These are phyloP conservation scores for Muscicapa striata DNA, from an alignment of 2,797 vertebrate species.

Conservation along the genomic window DNA sequence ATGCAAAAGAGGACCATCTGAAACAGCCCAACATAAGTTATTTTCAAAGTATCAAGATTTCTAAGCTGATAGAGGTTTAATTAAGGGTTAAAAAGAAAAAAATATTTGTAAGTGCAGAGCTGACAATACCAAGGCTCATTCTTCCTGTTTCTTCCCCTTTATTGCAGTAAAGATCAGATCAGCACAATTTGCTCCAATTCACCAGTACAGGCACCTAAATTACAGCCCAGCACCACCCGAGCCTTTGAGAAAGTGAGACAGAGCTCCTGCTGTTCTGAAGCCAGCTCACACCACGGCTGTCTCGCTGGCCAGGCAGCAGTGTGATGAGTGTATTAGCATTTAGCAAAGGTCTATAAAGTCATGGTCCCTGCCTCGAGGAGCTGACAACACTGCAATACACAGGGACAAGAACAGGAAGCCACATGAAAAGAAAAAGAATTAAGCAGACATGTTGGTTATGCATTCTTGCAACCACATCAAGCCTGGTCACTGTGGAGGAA, in stretches of 20 bases:
- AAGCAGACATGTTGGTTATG: slow-evolving; percentile 1
- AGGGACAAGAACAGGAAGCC: slow-evolving; percentile 49
- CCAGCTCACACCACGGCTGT: not conserved
- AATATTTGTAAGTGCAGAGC: not conserved
- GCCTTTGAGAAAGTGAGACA: not conserved
- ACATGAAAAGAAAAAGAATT: slow-evolving; percentile 44
- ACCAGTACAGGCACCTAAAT: not conserved
- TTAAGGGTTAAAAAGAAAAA: not conserved
- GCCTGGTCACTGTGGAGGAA: slow-evolving; percentile 16
- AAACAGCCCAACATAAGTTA: not conserved
- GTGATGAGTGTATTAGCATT: not conserved
- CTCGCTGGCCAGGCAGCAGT: not conserved
- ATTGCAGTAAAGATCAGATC: slow-evolving; percentile 17
- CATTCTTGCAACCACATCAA: slow-evolving; percentile 53
- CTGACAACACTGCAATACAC: not conserved
- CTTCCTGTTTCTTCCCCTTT: slow-evolving; percentile 21
- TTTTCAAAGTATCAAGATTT: not conserved
- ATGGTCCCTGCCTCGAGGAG: not conserved
- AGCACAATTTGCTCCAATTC: not conserved
- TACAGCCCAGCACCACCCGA: not conserved
- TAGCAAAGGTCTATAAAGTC: slow-evolving; percentile 12
- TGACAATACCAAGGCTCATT: not conserved
- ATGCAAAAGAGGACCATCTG: not conserved
- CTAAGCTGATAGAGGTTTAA: not conserved
- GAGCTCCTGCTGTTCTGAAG: not conserved